Percentiles rank a stretch among this genome's conserved stretches.
Evolutionary conservation across 1,140 invertebrate genomes (phyloP).

Genomic region (Rhynchophorus ferrugineus): DNA sequence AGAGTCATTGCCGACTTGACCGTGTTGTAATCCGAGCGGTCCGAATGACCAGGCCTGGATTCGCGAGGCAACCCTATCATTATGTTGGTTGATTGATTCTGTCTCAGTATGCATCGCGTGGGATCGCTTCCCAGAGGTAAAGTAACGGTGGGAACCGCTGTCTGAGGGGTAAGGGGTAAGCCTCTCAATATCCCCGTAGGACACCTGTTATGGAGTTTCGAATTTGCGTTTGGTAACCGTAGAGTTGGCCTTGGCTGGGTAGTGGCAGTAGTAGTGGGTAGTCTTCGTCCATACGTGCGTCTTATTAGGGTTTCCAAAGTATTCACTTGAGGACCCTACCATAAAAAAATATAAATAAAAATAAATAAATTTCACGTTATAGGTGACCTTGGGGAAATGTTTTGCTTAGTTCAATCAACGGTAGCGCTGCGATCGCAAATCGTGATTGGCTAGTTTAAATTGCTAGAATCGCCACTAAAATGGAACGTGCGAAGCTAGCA

Average conservation of each 20-base stretch:
- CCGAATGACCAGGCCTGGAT: slow-evolving; percentile 27
- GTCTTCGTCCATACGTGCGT: slow-evolving; percentile 74
- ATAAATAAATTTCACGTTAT: too few relatives aligned
- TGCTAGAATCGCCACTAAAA: too few relatives aligned
- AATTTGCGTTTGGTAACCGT: slow-evolving; percentile 28
- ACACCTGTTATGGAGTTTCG: slow-evolving; percentile 33
- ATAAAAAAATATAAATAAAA: too few relatives aligned
- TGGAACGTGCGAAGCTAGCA: too few relatives aligned
- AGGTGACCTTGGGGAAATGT: too few relatives aligned
- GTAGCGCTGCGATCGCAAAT: too few relatives aligned
- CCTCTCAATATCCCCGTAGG: slow-evolving; percentile 32
- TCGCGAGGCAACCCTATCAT: slow-evolving; percentile 42
- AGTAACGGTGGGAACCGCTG: slow-evolving; percentile 49
- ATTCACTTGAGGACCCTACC: slow-evolving; percentile 38
- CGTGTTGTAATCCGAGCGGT: slow-evolving; percentile 50
- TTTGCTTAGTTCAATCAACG: too few relatives aligned
- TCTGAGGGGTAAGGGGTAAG: slow-evolving; percentile 29
- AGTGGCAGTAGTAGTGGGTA: slow-evolving; percentile 54
- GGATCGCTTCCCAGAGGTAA: slow-evolving; percentile 52
- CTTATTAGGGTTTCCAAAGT: slow-evolving; percentile 63
- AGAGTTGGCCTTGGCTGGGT: slow-evolving; percentile 23
- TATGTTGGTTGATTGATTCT: slow-evolving; percentile 38
- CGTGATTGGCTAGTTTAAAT: too few relatives aligned
- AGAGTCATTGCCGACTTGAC: slow-evolving; percentile 68
- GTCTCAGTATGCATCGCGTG: slow-evolving; percentile 41